Evolutionary conservation across 1,140 invertebrate genomes (phyloP), one percentile per base, ranked within the genome.

Genomic region (Phymorhynchus buccinoides): DNA sequence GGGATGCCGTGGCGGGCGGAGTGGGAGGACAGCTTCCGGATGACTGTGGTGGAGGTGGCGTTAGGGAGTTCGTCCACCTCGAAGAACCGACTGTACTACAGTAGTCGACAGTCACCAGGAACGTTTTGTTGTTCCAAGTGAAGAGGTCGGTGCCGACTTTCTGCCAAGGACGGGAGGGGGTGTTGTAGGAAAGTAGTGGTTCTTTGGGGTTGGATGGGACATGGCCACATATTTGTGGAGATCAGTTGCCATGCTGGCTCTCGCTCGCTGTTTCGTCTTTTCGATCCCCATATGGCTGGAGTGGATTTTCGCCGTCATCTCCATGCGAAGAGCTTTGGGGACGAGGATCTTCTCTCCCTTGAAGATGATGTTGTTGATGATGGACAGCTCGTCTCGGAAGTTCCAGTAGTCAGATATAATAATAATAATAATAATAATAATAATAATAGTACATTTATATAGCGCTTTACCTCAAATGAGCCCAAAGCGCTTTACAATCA

Each of bases 301-400:
- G 73, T 79, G 41, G 32, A 48, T 6, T 18, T 18, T 48, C 18
- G 6, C 44, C 44, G 18, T 6, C 6, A 48, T 48, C 7, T 9
- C 79, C 44, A 22, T 9, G 44, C 48, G 12, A 16, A 84, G 4
- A 4, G 9, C 30, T 35, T 9, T 41, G 12, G 84, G 84, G 39
- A 85, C 41, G 48, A 78, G 30, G 42, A 85, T 68, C 27, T 22
- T 42, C 16, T 56, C 18, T 14, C 73, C 75, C 41, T 85, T 85
- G 9, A 85, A 44, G 48, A 85, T 66, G 30, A 79, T 62, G 30
- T 56, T 44, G 30, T 85, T 75, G 22, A 78, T 44, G 7, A 85
- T 66, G 14, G 75, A 35, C 9, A 80, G 48, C 30, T 79, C 35
- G n/a, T 85, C 84, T 80, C 77, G n/a, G 41, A 37, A 37, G 22